Base-by-base conservation (phyloP, 1,140 invertebrate species). In the Pseudomyrmex sp. region DNA sequence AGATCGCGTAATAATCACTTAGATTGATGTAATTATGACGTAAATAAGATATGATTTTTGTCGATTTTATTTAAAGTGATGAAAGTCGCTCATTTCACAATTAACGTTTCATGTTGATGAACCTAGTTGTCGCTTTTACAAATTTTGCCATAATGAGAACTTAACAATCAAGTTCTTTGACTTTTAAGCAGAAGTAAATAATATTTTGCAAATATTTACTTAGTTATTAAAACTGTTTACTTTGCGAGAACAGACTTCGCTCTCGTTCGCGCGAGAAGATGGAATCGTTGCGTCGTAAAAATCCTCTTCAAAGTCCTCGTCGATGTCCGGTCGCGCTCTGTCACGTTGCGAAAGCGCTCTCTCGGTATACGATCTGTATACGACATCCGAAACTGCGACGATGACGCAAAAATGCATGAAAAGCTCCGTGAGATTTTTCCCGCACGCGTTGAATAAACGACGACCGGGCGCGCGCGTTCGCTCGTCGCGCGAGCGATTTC, bases 351-450 rank as follows among this genome's bases (percentile, higher is more conserved):
- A 52, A 52, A 13, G 35, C 35, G 35, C 35, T 13, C 35, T 13
- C 50, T 52, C 52, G 15, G 56, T 2, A 26, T 26, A n/a, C 68
- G 26, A 52, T 10, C 50, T 8, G 54, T 2, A 1, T 26, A 15
- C 68, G 35, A 52, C 7, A 12, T 65, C 46, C 61, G 44, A 76
- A 76, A 46, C 2, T 66, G n/a, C 50, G 50, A 35, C 35, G 35
- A 63, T 23, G 59, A 12, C 26, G 18, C n/a, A 15, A 35, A 35
- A 35, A 35, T 35, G 35, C 35, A 12, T 46, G 23, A 3, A 65
- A 76, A 76, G 61, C 35, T 7, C 18, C 52, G 58, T 20, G 61
- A 66, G 68, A 70, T 76, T 76, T 76, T 76, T 66, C 9, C 23
- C 18, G 61, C n/a, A 0, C 35, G 26, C n/a, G 46, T 62, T n/a